Evolutionary conservation across 2,888 invertebrate genomes (phyloP).

Genomic region (Germaria angustata): DNA sequence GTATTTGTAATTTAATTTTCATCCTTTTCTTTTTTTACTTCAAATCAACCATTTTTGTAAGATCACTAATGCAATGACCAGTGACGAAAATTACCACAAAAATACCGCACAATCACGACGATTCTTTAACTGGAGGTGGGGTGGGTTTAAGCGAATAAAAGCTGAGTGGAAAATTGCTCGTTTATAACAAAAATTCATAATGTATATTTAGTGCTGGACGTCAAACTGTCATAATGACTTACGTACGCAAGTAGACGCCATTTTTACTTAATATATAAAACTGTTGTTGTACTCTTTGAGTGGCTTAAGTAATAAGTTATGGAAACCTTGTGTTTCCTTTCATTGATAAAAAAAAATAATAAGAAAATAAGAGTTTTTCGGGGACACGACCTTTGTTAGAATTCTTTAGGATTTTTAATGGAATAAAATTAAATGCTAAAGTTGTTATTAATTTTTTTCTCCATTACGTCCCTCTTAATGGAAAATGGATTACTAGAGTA

Average conservation of each 20-base stretch:
- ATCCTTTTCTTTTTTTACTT: neutral
- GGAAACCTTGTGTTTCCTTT: constrained; percentile 5
- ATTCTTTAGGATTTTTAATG: neutral
- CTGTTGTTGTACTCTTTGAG: constrained; percentile 7
- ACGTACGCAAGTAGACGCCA: constrained; percentile 41
- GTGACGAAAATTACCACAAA: constrained; percentile 34
- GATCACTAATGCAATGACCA: constrained; percentile 39
- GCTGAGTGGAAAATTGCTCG: constrained; percentile 8
- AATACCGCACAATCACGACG: neutral
- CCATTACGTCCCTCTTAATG: neutral
- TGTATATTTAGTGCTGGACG: constrained; percentile 58
- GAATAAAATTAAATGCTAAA: constrained; percentile 14
- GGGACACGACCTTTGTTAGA: neutral
- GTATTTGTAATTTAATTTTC: neutral
- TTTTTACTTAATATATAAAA: constrained; percentile 39
- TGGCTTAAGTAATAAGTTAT: constrained; percentile 62
- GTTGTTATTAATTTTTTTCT: neutral
- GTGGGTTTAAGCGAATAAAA: neutral
- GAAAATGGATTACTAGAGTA: neutral
- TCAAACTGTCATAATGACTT: constrained; percentile 62
- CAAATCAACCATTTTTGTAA: neutral
- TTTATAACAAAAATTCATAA: constrained; percentile 60
- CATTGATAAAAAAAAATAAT: neutral
- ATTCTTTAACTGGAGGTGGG: no score
- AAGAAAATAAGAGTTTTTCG: neutral